Percentiles rank a stretch among this genome's conserved stretches.
phyloP scores from a whole-genome alignment of 2,888 invertebrate species.

The Nebria salina region DNA sequence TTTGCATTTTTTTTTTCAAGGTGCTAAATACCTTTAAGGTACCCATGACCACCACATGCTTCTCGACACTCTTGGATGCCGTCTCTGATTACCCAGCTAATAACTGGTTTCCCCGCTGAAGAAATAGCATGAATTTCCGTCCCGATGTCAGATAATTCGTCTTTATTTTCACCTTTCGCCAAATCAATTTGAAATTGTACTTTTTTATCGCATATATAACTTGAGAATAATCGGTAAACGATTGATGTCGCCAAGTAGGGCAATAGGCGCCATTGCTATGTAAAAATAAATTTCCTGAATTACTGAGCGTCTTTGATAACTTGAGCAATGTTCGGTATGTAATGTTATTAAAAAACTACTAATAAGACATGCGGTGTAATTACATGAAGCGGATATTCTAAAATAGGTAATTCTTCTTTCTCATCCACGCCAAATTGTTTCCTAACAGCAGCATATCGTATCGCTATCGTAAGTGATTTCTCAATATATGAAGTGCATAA shows the following conservation, averaged over 20 bases:
- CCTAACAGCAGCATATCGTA: slow-evolving; percentile 86
- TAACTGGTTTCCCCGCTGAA: slow-evolving; percentile 78
- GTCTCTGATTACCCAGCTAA: slow-evolving; percentile 87
- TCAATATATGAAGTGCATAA: slow-evolving; percentile 72
- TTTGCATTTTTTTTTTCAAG: slow-evolving; percentile 18
- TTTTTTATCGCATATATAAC: slow-evolving; percentile 63
- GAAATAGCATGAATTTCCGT: slow-evolving; percentile 82
- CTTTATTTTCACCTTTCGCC: slow-evolving; percentile 53
- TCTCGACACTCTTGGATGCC: slow-evolving; percentile 93
- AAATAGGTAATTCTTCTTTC: slow-evolving; percentile 79
- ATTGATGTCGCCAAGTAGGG: slow-evolving; percentile 75
- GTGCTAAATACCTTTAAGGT: slow-evolving; percentile 71
- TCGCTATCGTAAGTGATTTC: slow-evolving; percentile 83
- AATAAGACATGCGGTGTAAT: slow-evolving; percentile 41
- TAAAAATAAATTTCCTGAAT: slow-evolving; percentile 34
- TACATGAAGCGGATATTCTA: slow-evolving; percentile 91
- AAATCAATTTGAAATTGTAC: slow-evolving; percentile 53
- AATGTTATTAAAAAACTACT: neutral
- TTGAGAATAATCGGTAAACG: slow-evolving; percentile 69
- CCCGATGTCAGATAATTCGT: slow-evolving; percentile 62
- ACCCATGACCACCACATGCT: slow-evolving; percentile 96
- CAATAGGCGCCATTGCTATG: slow-evolving; percentile 77
- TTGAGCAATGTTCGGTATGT: neutral
- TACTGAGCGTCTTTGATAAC: too few species aligned
- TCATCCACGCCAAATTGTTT: slow-evolving; percentile 87